phyloP scores from a whole-genome alignment of 2,888 invertebrate species.

The Opisthograptis luteolata region DNA sequence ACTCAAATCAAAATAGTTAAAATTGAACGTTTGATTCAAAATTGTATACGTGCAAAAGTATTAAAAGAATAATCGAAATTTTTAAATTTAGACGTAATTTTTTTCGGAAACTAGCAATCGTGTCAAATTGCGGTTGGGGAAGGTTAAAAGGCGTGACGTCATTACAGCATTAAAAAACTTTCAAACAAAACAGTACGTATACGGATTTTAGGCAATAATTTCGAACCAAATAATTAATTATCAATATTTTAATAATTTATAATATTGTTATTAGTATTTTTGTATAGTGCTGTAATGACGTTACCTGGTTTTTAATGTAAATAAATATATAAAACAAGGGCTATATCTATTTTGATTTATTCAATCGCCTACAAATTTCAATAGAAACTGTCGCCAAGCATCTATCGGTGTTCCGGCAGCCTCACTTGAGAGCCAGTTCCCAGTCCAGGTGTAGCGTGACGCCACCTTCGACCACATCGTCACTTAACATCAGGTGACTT shows the following conservation, averaged over 20 bases:
- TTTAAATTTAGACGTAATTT: slow-evolving; percentile 40
- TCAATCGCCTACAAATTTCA: neutral
- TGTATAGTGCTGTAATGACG: slow-evolving; percentile 4
- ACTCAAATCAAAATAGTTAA: slow-evolving; percentile 42
- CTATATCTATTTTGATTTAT: slow-evolving; percentile 3
- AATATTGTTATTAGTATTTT: slow-evolving; percentile 4
- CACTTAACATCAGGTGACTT: too few relatives aligned
- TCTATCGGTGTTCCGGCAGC: too few relatives aligned
- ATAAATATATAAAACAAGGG: slow-evolving; percentile 20
- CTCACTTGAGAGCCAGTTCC: too few relatives aligned
- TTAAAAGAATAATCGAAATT: slow-evolving; percentile 40
- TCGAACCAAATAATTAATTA: neutral
- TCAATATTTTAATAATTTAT: neutral
- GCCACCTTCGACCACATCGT: too few relatives aligned
- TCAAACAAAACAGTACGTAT: slow-evolving; percentile 11
- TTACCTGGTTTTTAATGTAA: slow-evolving; percentile 10
- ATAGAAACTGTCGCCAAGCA: too few relatives aligned
- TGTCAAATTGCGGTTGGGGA: slow-evolving; percentile 1
- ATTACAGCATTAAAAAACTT: neutral
- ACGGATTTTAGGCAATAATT: slow-evolving; percentile 17
- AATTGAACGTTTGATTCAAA: slow-evolving; percentile 62
- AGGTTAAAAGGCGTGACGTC: slow-evolving; percentile 11
- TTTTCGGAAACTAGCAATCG: slow-evolving; percentile 22
- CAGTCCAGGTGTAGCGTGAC: too few relatives aligned
- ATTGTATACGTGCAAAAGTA: slow-evolving; percentile 71